These are phyloP conservation scores for Ligdia adustata DNA, from an alignment of 2,888 invertebrate species.

Conservation along the genomic window DNA sequence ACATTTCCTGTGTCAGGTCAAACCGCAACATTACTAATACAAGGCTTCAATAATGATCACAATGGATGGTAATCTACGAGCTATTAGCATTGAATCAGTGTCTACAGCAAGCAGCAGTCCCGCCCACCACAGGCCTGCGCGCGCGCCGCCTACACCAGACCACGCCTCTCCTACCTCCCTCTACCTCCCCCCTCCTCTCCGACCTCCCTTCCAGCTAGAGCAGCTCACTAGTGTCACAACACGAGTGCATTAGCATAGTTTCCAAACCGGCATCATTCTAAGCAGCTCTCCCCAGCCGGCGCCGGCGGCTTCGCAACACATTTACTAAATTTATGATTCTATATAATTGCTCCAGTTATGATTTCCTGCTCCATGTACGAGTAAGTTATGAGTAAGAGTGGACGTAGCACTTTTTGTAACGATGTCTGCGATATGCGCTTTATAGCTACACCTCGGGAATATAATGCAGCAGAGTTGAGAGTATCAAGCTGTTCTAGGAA, in stretches of 20 bases:
- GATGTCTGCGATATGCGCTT: no score
- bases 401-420: not conserved
- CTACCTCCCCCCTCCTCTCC: no score
- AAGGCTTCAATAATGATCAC: no score
- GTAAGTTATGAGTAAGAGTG: conserved; percentile 7
- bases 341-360: conserved; percentile 12
- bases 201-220: not conserved
- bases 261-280: not conserved
- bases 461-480: no score
- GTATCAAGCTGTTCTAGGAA: no score
- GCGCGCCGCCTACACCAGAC: no score
- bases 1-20: no score
- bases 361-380: conserved; percentile 11
- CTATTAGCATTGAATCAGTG: not conserved
- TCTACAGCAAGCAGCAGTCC: no score
- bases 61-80: not conserved
- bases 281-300: not conserved
- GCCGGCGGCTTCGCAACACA: not conserved
- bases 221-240: not conserved
- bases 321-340: not conserved
- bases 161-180: no score
- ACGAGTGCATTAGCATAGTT: not conserved
- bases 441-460: no score
- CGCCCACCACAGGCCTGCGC: not conserved
- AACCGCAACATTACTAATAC: no score